These are phyloP conservation scores for Mantis religiosa DNA, from an alignment of 2,888 invertebrate species.

Conservation along the genomic window DNA sequence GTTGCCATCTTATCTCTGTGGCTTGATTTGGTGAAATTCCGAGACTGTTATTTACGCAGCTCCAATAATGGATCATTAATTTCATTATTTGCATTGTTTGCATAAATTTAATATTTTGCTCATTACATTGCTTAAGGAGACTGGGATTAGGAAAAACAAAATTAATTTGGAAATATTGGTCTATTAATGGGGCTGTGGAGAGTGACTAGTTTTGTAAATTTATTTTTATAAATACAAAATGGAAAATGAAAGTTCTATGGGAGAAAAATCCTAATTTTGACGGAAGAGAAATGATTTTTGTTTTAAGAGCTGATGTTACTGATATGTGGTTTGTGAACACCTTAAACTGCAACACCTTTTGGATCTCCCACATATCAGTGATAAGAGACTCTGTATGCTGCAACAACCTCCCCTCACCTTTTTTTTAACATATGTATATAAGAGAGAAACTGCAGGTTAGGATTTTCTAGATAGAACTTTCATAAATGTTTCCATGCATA, in stretches of 20 bases:
- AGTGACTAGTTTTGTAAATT: constrained; percentile 33
- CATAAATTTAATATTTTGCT: neutral
- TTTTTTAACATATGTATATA: neutral
- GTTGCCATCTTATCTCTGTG: constrained; percentile 27
- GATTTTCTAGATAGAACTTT: neutral
- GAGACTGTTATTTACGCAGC: constrained; percentile 26
- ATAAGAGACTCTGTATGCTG: neutral
- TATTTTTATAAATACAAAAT: constrained; percentile 30
- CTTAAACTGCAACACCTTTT: constrained; percentile 8
- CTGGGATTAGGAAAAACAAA: neutral
- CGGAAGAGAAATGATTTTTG: neutral
- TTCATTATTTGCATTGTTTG: neutral
- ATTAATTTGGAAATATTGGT: constrained; percentile 4
- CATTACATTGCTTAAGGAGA: neutral
- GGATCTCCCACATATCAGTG: constrained; percentile 25
- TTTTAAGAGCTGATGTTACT: neutral
- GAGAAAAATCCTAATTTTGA: neutral
- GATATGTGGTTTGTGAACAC: constrained; percentile 3
- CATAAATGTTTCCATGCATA: neutral
- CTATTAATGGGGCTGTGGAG: constrained; percentile 23
- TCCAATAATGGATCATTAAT: constrained; percentile 17
- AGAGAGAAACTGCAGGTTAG: neutral
- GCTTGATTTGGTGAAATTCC: constrained; percentile 29
- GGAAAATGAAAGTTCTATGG: neutral
- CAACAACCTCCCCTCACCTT: neutral